phyloP scores from a whole-genome alignment of 2,113 vertebrate genomes.

The Carlito syrichta region DNA sequence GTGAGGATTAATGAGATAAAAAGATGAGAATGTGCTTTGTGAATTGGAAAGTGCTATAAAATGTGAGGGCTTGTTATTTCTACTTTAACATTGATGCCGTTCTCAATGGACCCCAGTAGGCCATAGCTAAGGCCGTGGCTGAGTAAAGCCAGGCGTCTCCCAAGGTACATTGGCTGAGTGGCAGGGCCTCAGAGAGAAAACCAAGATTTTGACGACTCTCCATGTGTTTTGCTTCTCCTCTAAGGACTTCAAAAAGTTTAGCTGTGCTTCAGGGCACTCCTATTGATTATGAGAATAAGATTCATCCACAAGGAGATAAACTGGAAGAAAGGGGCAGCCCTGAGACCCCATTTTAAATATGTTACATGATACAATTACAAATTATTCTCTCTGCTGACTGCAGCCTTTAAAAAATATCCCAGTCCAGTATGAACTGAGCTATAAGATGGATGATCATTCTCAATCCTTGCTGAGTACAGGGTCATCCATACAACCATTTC shows the following conservation, averaged over 20 bases:
- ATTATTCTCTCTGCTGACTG: background rate
- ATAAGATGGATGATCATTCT: background rate
- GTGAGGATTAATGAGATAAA: background rate
- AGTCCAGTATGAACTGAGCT: background rate
- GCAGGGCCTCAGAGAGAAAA: background rate
- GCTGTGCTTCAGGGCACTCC: background rate
- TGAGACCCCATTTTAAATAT: background rate
- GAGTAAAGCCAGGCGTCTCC: no score
- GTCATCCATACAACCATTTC: background rate
- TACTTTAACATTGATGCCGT: background rate
- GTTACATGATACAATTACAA: background rate
- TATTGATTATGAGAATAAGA: rapidly evolving
- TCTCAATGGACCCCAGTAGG: rapidly evolving
- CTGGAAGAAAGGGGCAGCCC: background rate
- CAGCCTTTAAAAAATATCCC: background rate
- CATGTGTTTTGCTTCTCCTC: background rate
- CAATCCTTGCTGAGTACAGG: background rate
- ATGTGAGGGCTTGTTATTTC: background rate
- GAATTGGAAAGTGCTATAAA: background rate
- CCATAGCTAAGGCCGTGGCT: background rate
- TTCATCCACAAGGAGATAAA: background rate
- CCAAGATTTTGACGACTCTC: background rate
- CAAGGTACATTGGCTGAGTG: background rate
- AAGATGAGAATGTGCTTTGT: background rate
- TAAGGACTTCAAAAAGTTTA: background rate